Evolutionary conservation across 2,113 vertebrate species (phyloP).

Genomic region (Trogon melanurus): DNA sequence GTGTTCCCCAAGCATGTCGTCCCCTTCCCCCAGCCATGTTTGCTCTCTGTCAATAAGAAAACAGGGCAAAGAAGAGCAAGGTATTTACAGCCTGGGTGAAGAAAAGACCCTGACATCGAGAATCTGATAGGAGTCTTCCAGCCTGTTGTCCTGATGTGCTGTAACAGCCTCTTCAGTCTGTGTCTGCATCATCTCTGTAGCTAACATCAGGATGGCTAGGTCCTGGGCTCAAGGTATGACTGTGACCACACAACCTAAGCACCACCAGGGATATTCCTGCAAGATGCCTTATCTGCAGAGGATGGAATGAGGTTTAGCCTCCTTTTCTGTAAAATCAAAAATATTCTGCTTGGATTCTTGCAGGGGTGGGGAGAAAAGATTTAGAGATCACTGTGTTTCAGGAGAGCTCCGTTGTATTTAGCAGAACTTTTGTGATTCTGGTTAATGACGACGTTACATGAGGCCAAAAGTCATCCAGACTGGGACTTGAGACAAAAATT

Average conservation of each 20-base stretch:
- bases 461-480: neutral
- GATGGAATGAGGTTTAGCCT: neutral
- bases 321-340: neutral
- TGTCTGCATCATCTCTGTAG: neutral
- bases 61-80: neutral
- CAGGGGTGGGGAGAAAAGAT: too few relatives aligned
- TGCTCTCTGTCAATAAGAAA: neutral
- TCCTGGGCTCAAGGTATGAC: neutral
- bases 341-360: neutral
- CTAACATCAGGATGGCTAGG: neutral
- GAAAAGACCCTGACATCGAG: neutral
- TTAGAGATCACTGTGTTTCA: neutral
- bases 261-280: neutral
- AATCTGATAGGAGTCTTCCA: neutral
- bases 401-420: neutral
- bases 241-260: rapidly evolving
- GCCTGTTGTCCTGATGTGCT: neutral
- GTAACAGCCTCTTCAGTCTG: rapidly evolving
- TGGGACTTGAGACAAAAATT: neutral
- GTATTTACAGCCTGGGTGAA: neutral
- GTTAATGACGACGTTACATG: slow-evolving; percentile 21
- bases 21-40: neutral
- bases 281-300: neutral
- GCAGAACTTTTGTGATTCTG: neutral
- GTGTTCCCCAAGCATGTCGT: neutral